These are phyloP conservation scores for Lutraria rhynchaena DNA, from an alignment of 1,140 invertebrate genomes.

Conservation along the genomic window DNA sequence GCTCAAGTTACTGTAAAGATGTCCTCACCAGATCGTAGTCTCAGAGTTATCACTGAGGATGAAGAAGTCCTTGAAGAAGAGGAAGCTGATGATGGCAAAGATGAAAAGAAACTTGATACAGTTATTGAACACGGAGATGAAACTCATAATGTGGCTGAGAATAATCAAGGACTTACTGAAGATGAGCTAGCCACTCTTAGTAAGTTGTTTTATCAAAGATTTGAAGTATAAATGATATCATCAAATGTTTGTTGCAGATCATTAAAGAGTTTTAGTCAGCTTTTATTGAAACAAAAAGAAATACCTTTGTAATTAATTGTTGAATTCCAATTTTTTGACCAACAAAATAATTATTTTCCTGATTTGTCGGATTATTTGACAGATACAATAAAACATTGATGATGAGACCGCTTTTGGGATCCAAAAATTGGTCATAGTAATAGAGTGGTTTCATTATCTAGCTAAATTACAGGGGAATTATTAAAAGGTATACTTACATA, in stretches of 20 bases:
- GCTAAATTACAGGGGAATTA: too few relatives aligned
- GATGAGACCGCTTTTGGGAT: too few relatives aligned
- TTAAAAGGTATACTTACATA: too few relatives aligned
- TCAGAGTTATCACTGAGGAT: constrained; percentile 77
- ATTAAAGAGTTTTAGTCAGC: too few relatives aligned
- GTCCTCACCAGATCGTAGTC: constrained; percentile 68
- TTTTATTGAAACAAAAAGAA: neutral
- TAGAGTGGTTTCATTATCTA: too few relatives aligned
- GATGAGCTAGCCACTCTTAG: constrained; percentile 73
- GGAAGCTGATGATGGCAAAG: constrained; percentile 55
- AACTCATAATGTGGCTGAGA: constrained; percentile 59
- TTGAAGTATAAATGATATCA: neutral
- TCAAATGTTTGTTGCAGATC: neutral
- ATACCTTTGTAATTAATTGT: neutral
- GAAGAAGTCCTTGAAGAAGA: constrained; percentile 69
- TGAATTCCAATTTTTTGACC: too few relatives aligned
- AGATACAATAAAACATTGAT: too few relatives aligned
- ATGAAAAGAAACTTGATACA: constrained; percentile 39
- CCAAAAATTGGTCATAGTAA: too few relatives aligned
- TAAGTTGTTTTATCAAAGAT: constrained; percentile 61
- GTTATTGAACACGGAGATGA: constrained; percentile 63
- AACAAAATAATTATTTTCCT: too few relatives aligned
- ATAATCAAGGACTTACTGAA: constrained; percentile 70
- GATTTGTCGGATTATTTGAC: too few relatives aligned
- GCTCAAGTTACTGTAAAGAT: constrained; percentile 52